Conservation (phyloP, 2,113 vertebrate genomes). For the Sprattus sprattus region DNA sequence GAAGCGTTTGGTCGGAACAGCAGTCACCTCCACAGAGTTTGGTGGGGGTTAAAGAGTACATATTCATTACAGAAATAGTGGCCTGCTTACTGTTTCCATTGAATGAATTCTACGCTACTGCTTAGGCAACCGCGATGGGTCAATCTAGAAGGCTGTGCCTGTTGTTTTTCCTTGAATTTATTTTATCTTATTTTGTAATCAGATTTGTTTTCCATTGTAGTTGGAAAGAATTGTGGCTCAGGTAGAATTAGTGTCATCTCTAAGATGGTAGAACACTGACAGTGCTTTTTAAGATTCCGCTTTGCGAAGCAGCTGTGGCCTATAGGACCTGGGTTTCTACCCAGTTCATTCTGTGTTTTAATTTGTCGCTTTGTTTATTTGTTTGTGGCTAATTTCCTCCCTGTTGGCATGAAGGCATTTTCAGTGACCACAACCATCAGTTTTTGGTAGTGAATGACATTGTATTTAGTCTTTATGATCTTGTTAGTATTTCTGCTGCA, state of each 20-base stretch:
- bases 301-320: background rate
- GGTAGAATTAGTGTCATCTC: background rate
- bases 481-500: background rate
- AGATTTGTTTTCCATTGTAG: background rate
- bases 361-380: background rate
- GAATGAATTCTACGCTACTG: background rate
- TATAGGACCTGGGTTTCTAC: background rate
- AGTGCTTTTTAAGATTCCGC: background rate
- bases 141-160: background rate
- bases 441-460: background rate
- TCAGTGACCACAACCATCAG: background rate
- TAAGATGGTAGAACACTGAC: background rate
- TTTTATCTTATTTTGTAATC: constrained; percentile 3
- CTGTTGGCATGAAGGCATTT: background rate
- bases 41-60: background rate
- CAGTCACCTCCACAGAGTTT: background rate
- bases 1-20: background rate
- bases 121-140: background rate
- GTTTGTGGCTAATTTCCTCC: background rate
- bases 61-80: background rate
- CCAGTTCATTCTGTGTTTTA: background rate
- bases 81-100: background rate
- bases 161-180: background rate
- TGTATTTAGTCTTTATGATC: background rate
- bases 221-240: background rate